These are phyloP conservation scores for Gadopsis marmoratus DNA, from an alignment of 2,797 vertebrate species.

Conservation along the genomic window DNA sequence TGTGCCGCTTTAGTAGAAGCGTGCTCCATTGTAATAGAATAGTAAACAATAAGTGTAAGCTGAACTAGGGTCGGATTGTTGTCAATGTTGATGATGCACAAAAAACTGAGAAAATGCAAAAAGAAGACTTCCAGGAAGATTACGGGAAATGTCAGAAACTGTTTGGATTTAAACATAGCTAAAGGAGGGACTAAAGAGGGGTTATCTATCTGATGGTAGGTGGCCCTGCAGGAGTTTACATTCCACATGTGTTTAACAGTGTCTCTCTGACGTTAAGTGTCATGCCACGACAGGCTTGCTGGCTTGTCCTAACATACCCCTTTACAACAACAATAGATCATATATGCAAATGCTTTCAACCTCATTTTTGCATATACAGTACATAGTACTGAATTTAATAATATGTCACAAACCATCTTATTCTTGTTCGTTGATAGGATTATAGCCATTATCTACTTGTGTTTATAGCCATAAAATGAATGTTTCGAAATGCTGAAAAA, in stretches of 20 bases:
- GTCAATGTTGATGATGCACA: background rate
- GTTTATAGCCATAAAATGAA: background rate
- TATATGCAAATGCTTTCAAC: background rate
- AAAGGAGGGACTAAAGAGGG: background rate
- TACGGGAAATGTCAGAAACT: constrained; percentile 15
- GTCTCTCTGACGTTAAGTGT: background rate
- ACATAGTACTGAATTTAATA: background rate
- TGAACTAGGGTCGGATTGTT: background rate
- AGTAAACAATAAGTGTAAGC: constrained; percentile 9
- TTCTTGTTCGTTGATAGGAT: background rate
- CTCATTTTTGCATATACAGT: background rate
- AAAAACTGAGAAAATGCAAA: background rate
- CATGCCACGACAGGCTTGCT: constrained; percentile 35
- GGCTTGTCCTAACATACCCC: background rate
- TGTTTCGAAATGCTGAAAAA: background rate
- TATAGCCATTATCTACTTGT: background rate
- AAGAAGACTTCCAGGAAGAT: background rate
- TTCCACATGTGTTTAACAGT: constrained; percentile 15
- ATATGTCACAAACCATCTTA: background rate
- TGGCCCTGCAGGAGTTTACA: constrained; percentile 23
- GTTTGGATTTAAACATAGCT: background rate
- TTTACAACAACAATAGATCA: background rate
- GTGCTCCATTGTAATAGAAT: background rate
- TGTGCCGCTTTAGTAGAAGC: accelerated
- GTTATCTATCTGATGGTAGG: background rate